Evolutionary conservation across 2,797 vertebrate genomes (phyloP).

Genomic region (Malacoctenus gilli): DNA sequence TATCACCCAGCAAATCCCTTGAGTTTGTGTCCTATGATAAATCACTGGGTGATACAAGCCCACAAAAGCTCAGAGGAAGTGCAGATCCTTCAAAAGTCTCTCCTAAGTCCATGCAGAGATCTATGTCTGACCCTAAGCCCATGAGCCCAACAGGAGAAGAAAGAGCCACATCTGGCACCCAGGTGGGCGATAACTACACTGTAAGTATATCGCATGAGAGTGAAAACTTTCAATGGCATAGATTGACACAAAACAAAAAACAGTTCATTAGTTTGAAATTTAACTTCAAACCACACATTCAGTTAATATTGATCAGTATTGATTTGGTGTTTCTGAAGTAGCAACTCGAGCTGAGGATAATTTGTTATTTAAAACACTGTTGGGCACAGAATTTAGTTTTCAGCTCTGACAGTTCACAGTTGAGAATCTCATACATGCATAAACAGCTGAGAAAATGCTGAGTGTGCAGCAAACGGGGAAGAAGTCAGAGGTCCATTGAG

Average conservation of each 20-base stretch:
- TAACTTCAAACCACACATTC: neutral
- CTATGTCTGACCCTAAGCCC: conserved; percentile 97
- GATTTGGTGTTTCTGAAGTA: conserved; percentile 4
- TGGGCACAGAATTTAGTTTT: conserved; percentile 74
- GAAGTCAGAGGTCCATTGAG: conserved; percentile 35
- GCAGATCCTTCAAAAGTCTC: conserved; percentile 85
- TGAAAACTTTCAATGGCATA: neutral
- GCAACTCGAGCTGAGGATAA: neutral
- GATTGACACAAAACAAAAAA: conserved; percentile 10
- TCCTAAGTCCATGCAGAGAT: conserved; percentile 95
- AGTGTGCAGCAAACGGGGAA: conserved; percentile 54
- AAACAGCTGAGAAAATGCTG: conserved; percentile 56
- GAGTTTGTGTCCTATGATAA: conserved; percentile 95
- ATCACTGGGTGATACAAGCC: conserved; percentile 86
- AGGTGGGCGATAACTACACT: conserved; percentile 89
- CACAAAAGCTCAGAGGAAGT: conserved; percentile 88
- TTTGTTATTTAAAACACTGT: conserved; percentile 27
- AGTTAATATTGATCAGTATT: neutral
- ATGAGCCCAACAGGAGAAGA: conserved; percentile 98
- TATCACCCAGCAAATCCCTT: conserved; percentile 95
- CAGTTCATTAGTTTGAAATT: conserved; percentile 1
- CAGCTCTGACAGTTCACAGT: conserved; percentile 65
- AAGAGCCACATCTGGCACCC: conserved; percentile 88
- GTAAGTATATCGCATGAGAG: conserved; percentile 88
- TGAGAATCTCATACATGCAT: conserved; percentile 65